Conservation (phyloP, 2,888 invertebrate species). For the Epinotia bilunana region DNA sequence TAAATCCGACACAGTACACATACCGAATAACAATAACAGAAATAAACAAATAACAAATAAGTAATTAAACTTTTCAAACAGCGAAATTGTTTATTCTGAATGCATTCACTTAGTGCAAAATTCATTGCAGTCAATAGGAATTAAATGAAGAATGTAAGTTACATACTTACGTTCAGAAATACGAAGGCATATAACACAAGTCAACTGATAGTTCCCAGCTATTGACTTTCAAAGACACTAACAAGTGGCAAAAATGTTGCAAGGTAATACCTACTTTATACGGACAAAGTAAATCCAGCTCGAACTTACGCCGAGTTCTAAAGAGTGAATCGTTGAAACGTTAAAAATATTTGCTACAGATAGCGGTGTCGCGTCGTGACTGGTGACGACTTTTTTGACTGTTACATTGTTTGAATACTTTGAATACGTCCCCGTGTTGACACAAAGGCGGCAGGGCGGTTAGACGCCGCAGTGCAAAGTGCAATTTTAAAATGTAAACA, state of each 20-base stretch:
- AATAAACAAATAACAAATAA: neutral
- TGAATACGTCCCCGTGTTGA: slow-evolving; percentile 74
- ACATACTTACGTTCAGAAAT: neutral
- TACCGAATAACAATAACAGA: no score
- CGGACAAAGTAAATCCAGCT: slow-evolving; percentile 27
- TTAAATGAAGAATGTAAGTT: neutral
- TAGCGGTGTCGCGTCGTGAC: slow-evolving; percentile 64
- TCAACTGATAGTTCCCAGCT: slow-evolving; percentile 32
- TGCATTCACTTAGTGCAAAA: neutral
- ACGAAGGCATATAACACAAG: slow-evolving; percentile 17
- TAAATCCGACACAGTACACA: no score
- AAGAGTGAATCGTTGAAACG: slow-evolving; percentile 39
- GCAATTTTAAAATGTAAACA: slow-evolving; percentile 84
- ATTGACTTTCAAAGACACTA: slow-evolving; percentile 27
- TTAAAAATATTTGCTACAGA: slow-evolving; percentile 48
- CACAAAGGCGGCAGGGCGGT: slow-evolving; percentile 75
- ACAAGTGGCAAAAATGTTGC: slow-evolving; percentile 36
- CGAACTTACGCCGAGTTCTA: slow-evolving; percentile 29
- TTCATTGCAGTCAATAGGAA: neutral
- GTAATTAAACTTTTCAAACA: neutral
- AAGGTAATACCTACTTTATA: slow-evolving; percentile 24
- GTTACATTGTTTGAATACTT: slow-evolving; percentile 80
- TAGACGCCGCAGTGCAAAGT: slow-evolving; percentile 79
- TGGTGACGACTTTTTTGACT: slow-evolving; percentile 76
- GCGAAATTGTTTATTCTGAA: neutral